These are phyloP conservation scores for Ostrea edulis DNA, from an alignment of 1,140 invertebrate genomes.

Conservation along the genomic window DNA sequence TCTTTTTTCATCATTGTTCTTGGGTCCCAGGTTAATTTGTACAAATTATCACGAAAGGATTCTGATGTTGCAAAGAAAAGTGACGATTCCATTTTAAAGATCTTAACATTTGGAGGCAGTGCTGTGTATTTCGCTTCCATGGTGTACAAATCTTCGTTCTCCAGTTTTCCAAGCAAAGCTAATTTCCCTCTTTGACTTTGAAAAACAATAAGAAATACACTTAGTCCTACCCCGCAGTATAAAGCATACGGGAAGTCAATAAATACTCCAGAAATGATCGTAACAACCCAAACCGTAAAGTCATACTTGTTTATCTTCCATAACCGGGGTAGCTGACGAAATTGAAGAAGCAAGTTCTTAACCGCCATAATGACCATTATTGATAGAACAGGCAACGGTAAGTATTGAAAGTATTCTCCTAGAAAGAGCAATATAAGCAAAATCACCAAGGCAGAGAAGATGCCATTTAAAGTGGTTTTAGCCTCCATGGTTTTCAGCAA, in stretches of 20 bases:
- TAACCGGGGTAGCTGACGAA: constrained; percentile 79
- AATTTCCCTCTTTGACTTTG: constrained; percentile 61
- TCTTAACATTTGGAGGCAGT: constrained; percentile 81
- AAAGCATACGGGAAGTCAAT: constrained; percentile 70
- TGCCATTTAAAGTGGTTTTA: constrained; percentile 66
- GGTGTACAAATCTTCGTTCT: constrained; percentile 60
- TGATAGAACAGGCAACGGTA: constrained; percentile 77
- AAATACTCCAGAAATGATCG: constrained; percentile 62
- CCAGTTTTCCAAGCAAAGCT: constrained; percentile 46
- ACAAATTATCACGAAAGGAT: constrained; percentile 70
- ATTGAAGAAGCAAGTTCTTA: constrained; percentile 84
- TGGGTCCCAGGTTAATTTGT: constrained; percentile 53
- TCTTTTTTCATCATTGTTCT: constrained; percentile 5
- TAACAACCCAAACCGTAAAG: constrained; percentile 72
- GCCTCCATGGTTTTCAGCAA: constrained; percentile 64
- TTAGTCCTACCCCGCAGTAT: constrained; percentile 65
- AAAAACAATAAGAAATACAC: constrained; percentile 66
- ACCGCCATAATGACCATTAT: constrained; percentile 76
- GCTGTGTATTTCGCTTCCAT: background rate
- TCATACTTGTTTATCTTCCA: constrained; percentile 73
- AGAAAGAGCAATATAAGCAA: constrained; percentile 79
- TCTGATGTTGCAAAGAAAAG: constrained; percentile 77
- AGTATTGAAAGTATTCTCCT: constrained; percentile 74
- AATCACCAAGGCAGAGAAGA: constrained; percentile 78
- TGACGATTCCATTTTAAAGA: constrained; percentile 74